Evolutionary conservation across 1,140 invertebrate genomes (phyloP).

Genomic region (Epicauta chinensis): DNA sequence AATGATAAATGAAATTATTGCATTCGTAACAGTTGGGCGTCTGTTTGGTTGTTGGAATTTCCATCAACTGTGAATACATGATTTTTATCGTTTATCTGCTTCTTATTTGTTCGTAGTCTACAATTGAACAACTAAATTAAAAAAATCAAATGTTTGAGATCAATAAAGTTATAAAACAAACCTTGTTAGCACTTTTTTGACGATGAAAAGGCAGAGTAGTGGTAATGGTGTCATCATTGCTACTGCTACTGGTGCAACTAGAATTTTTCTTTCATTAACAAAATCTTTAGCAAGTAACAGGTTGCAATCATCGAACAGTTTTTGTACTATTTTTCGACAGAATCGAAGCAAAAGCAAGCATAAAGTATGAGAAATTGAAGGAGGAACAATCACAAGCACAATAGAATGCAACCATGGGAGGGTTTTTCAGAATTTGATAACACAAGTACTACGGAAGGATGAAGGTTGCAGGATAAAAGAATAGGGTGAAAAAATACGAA

Average conservation of each 20-base stretch:
- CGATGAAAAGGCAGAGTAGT: conserved; percentile 55
- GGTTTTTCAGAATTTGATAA: too few species aligned
- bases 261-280: too few species aligned
- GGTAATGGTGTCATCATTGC: conserved; percentile 93
- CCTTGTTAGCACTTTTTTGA: conserved; percentile 46
- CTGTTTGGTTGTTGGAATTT: not conserved
- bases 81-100: not conserved
- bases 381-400: too few species aligned
- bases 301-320: too few species aligned
- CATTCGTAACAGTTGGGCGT: too few species aligned
- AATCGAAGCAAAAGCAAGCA: too few species aligned
- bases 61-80: not conserved
- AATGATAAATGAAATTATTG: too few species aligned
- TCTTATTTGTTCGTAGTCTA: not conserved
- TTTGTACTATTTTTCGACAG: too few species aligned
- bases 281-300: conserved; percentile 35
- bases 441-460: too few species aligned
- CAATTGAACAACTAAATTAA: not conserved
- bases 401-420: too few species aligned
- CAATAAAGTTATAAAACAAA: conserved; percentile 18
- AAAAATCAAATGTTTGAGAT: not conserved
- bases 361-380: too few species aligned
- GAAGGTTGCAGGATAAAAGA: too few species aligned
- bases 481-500: not conserved
- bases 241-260: conserved; percentile 78